A percentile compares a stretch with the other conserved stretches of the same genome.
Conservation (phyloP, 1,140 invertebrate genomes). For the Telenomus remus region DNA sequence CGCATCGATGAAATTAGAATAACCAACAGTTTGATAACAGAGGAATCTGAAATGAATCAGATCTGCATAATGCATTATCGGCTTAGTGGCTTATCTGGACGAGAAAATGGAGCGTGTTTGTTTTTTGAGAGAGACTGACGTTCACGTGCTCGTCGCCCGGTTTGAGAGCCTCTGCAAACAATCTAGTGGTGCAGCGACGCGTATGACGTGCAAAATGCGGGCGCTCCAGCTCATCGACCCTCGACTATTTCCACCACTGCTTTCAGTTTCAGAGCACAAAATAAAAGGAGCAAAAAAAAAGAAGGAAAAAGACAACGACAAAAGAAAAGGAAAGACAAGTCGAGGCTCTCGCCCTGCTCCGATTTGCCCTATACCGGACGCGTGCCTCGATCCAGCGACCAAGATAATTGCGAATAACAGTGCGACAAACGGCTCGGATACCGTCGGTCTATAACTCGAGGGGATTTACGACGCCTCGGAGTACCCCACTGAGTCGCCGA, state of each 20-base stretch:
- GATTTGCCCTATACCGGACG: conserved; percentile 63
- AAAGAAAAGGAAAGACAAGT: conserved; percentile 43
- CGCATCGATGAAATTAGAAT: not conserved
- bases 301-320: too few relatives aligned
- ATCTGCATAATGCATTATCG: conserved; percentile 44
- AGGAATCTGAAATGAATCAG: conserved; percentile 10
- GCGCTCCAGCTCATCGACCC: conserved; percentile 70
- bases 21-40: conserved; percentile 10
- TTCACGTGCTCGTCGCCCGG: conserved; percentile 26
- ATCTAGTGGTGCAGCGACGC: conserved; percentile 75
- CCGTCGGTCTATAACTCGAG: conserved; percentile 61
- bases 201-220: conserved; percentile 76
- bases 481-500: conserved; percentile 29
- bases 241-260: conserved; percentile 55
- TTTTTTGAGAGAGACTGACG: conserved; percentile 49
- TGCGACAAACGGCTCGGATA: conserved; percentile 71
- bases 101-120: conserved; percentile 47
- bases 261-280: conserved; percentile 52
- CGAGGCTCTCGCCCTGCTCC: conserved; percentile 43
- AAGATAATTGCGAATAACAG: conserved; percentile 75
- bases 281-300: conserved; percentile 23
- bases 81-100: conserved; percentile 52
- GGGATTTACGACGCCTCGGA: conserved; percentile 56
- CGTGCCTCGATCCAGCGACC: conserved; percentile 69
- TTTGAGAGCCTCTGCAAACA: conserved; percentile 77